Base-by-base conservation (phyloP, 2,797 vertebrate genomes). In the Okamejei kenojei region DNA sequence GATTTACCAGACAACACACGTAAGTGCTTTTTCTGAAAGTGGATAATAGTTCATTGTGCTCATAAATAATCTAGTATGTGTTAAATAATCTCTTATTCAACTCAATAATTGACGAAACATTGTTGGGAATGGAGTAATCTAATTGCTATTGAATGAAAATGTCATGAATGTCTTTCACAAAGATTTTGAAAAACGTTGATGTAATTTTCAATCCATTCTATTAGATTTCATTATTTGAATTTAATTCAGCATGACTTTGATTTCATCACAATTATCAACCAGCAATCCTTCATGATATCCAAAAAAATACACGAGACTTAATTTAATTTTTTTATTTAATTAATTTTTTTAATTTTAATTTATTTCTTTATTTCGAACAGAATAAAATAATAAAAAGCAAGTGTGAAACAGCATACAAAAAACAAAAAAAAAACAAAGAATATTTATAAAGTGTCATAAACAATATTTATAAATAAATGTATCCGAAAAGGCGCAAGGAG, bases 1-100 rank as follows among this genome's bases (percentile, higher is more conserved):
- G 97, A 97, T 95, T 95, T 96, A 79, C 96, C 97, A 95, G 98
- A 98, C 97, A 96, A 97, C 73, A 74, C 7, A 23, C 90, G 90
- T 92, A 92, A 92, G 90, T 92, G 95, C 82, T 94, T 90, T 92
- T 74, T 29, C 11, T 54, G 21, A 19, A 38, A 68, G n/a, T 68
- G 7, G 63, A 68, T 65, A 61, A 35, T 32, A 68, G 63, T 68
- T 9, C 8, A 88, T 5, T 88, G 2, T 68, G n/a, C 17, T 88
- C 2, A 63, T 32, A 88, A 68, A 86, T 21, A 32, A 23, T 17
- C 0, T 65, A 0, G 3, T 11, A 13, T 88, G 61, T 68, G 63
- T 63, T 35, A 88, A 68, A 21, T 21, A n/a, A 35, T 21, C 29
- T 54, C 0, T 65, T 68, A 32, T 65, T 88, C 32, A 88, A 88